Evolutionary conservation across 2,797 vertebrate genomes (phyloP).

Genomic region (Lophius americanus): DNA sequence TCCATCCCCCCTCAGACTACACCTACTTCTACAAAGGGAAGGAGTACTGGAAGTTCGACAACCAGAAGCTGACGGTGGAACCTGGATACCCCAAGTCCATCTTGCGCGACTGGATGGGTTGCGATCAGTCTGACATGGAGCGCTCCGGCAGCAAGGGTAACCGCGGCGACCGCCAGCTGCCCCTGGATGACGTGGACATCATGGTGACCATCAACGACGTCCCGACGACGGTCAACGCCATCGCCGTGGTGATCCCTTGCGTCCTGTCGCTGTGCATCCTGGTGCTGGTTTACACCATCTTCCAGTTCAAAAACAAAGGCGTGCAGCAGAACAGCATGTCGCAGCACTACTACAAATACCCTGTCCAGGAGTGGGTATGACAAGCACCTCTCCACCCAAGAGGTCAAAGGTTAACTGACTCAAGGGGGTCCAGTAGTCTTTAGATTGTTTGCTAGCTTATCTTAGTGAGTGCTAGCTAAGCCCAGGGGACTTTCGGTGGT

Average conservation of each 20-base stretch:
- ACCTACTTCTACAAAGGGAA: constrained; percentile 99
- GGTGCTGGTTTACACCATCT: constrained; percentile 97
- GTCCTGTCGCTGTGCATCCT: constrained; percentile 96
- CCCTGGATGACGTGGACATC: constrained; percentile 94
- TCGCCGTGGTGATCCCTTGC: constrained; percentile 98
- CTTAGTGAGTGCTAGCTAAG: constrained; percentile 10
- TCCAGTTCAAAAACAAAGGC: constrained; percentile 99
- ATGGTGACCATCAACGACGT: constrained; percentile 96
- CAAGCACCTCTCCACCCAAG: constrained; percentile 52
- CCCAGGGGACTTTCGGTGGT: constrained; percentile 15
- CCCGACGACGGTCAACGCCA: constrained; percentile 94
- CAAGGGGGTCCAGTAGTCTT: neutral
- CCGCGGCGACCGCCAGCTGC: constrained; percentile 90
- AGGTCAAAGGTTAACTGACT: constrained; percentile 62
- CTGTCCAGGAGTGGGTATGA: constrained; percentile 99
- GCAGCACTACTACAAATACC: constrained; percentile 95
- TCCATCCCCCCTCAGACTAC: constrained; percentile 82
- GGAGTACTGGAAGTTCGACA: constrained; percentile 99
- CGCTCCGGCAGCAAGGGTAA: constrained; percentile 74
- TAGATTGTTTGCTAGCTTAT: constrained; percentile 13
- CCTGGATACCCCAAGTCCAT: constrained; percentile 96
- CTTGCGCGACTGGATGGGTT: constrained; percentile 98
- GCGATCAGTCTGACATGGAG: constrained; percentile 93
- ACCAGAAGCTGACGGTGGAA: constrained; percentile 95
- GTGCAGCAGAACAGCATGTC: constrained; percentile 88